Evolutionary conservation across 2,113 vertebrate genomes (phyloP).

Genomic region (Cnemophilus loriae): DNA sequence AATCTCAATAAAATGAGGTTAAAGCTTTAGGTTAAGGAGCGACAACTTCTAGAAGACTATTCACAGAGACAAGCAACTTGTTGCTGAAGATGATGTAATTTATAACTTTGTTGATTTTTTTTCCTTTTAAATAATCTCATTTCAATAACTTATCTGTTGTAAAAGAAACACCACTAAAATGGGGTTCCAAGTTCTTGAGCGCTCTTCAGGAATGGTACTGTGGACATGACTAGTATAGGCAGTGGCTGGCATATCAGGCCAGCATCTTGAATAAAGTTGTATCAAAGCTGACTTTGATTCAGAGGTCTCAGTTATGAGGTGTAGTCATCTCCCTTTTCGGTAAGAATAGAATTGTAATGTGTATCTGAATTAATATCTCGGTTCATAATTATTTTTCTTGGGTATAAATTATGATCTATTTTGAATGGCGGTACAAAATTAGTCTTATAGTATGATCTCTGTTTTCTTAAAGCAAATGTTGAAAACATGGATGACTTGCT

Average conservation of each 20-base stretch:
- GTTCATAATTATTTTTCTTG: neutral
- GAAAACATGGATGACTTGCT: neutral
- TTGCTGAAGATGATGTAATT: neutral
- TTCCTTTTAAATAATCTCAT: neutral
- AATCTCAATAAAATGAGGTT: neutral
- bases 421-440: neutral
- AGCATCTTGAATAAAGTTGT: neutral
- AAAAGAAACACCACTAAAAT: neutral
- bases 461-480: neutral
- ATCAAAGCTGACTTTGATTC: neutral
- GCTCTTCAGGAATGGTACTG: neutral
- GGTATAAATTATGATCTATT: neutral
- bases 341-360: neutral
- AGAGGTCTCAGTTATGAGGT: neutral
- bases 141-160: neutral
- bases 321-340: neutral
- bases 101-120: neutral
- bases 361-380: neutral
- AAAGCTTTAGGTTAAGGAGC: neutral
- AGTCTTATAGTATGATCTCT: neutral
- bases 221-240: neutral
- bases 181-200: neutral
- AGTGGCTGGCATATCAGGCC: neutral
- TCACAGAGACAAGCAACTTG: neutral
- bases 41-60: neutral